phyloP scores from a whole-genome alignment of 1,140 invertebrate species.

The Drosophila trapezifrons region DNA sequence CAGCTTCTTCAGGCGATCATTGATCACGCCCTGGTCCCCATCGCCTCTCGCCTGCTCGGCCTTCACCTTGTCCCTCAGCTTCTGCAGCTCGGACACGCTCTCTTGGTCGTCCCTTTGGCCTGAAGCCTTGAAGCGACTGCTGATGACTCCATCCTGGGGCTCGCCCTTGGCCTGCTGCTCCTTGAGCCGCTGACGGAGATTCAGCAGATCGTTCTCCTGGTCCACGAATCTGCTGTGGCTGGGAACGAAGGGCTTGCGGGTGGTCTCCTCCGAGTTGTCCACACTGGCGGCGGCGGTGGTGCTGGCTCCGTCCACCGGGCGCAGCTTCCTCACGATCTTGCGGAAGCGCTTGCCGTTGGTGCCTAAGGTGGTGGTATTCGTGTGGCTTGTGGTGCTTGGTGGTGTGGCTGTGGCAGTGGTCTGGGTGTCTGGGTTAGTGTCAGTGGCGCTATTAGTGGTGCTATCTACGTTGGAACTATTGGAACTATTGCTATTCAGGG shows the following conservation, averaged over 20 bases:
- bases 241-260: conserved; percentile 60
- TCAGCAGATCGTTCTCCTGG: conserved; percentile 32
- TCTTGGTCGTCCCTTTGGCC: conserved; percentile 28
- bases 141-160: conserved; percentile 41
- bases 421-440: conserved; percentile 37
- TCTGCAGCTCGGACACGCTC: conserved; percentile 51
- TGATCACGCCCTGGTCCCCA: conserved; percentile 64
- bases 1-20: conserved; percentile 62
- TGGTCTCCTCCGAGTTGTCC: conserved; percentile 37
- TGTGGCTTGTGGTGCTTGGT: conserved; percentile 30
- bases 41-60: conserved; percentile 56
- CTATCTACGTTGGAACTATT: conserved; percentile 28
- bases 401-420: conserved; percentile 18
- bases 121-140: conserved; percentile 24
- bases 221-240: conserved; percentile 43
- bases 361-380: conserved; percentile 20
- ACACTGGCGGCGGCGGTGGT: neutral
- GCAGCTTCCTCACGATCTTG: conserved; percentile 75
- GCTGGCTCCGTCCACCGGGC: conserved; percentile 37
- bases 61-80: conserved; percentile 70
- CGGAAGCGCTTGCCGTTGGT: conserved; percentile 69
- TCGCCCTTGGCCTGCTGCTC: conserved; percentile 51
- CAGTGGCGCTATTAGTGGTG: conserved; percentile 59
- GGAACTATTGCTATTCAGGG: conserved; percentile 58
- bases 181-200: conserved; percentile 62